Conservation (phyloP, 2,113 vertebrate species). For the Phaethornis superciliosus region DNA sequence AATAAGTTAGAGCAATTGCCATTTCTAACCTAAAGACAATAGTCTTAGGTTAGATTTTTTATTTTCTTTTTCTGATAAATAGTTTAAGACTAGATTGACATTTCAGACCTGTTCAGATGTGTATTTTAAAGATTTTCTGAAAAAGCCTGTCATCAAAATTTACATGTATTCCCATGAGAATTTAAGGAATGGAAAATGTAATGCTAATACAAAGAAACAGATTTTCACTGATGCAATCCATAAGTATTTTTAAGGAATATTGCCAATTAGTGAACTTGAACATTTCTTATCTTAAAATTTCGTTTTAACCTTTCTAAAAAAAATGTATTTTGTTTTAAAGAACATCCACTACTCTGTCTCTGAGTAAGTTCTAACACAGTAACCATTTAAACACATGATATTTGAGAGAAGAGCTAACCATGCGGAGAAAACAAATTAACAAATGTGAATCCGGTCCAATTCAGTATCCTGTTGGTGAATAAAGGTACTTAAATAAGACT, state of each 20-base stretch:
- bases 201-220: background rate
- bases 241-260: constrained; percentile 20
- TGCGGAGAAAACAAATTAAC: constrained; percentile 42
- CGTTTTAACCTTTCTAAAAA: background rate
- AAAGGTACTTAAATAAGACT: background rate
- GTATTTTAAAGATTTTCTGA: constrained; percentile 26
- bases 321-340: background rate
- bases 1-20: background rate
- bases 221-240: constrained; percentile 34
- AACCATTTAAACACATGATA: background rate
- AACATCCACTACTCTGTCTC: background rate
- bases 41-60: background rate
- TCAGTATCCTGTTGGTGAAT: background rate
- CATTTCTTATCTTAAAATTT: background rate
- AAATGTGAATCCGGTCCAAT: constrained; percentile 19
- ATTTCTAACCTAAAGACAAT: background rate
- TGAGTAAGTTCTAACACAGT: background rate
- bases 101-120: background rate
- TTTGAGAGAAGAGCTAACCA: background rate
- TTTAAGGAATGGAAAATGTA: constrained; percentile 11
- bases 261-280: constrained; percentile 18
- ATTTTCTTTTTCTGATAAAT: constrained; percentile 34
- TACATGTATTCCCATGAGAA: background rate
- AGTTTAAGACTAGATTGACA: background rate
- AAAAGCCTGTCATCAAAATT: constrained; percentile 4